A percentile compares a stretch with the other conserved stretches of the same genome.
These are phyloP conservation scores for Bathynomus jamesi DNA, from an alignment of 1,140 invertebrate genomes.

Conservation along the genomic window DNA sequence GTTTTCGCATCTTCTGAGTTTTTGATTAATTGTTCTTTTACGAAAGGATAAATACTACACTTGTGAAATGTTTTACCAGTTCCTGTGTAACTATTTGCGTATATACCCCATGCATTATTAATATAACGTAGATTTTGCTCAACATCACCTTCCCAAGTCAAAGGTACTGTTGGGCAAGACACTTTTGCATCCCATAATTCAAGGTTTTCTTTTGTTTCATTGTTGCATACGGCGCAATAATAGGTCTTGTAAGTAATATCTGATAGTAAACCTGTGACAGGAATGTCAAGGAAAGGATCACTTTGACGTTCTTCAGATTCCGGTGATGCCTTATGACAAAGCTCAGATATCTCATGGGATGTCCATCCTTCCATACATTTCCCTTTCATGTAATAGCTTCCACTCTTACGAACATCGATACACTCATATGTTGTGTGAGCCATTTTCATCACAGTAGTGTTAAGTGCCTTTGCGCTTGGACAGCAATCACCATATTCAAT, in stretches of 20 bases:
- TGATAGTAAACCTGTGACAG: slow-evolving; percentile 44
- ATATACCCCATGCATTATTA: slow-evolving; percentile 40
- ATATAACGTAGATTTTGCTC: slow-evolving; percentile 37
- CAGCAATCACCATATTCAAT: slow-evolving; percentile 50
- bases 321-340: slow-evolving; percentile 38
- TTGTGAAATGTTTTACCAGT: slow-evolving; percentile 35
- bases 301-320: slow-evolving; percentile 6
- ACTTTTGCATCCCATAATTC: slow-evolving; percentile 46
- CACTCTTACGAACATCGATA: slow-evolving; percentile 43
- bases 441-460: slow-evolving; percentile 39
- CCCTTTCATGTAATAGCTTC: slow-evolving; percentile 47
- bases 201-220: slow-evolving; percentile 38
- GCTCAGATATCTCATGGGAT: slow-evolving; percentile 33
- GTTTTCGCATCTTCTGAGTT: slow-evolving; percentile 40
- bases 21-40: slow-evolving; percentile 39
- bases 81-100: slow-evolving; percentile 22
- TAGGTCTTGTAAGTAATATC: slow-evolving; percentile 51
- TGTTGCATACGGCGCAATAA: slow-evolving; percentile 52
- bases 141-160: slow-evolving; percentile 20
- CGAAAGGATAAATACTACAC: slow-evolving; percentile 41
- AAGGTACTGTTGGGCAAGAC: slow-evolving; percentile 43
- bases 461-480: slow-evolving; percentile 43
- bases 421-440: slow-evolving; percentile 42
- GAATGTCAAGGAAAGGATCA: slow-evolving; percentile 46
- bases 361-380: slow-evolving; percentile 45